A percentile compares a stretch with the other conserved stretches of the same genome.
Conservation (phyloP, 2,113 vertebrate genomes). For the Rhea pennata region DNA sequence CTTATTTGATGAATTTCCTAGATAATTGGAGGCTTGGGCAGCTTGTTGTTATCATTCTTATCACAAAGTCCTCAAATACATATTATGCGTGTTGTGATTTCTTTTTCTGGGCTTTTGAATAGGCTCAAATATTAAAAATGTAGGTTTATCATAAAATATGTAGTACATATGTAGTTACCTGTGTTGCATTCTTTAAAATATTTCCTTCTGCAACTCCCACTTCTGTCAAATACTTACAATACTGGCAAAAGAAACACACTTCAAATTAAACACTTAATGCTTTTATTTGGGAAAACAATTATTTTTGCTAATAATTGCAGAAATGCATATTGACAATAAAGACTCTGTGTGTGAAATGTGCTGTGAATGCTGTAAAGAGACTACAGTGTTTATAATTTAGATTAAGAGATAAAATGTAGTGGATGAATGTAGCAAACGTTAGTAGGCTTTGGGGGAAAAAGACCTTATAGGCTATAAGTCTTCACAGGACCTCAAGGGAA, state of each 20-base stretch:
- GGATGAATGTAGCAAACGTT: background rate
- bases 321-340: background rate
- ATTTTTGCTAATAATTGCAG: background rate
- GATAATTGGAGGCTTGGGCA: background rate
- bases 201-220: background rate
- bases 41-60: background rate
- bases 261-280: no score
- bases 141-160: background rate
- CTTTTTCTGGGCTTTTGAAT: background rate
- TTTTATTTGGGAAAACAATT: background rate
- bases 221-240: background rate
- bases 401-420: background rate
- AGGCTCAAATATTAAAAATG: background rate
- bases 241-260: background rate
- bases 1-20: background rate
- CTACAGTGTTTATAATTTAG: background rate
- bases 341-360: background rate
- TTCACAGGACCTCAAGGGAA: background rate
- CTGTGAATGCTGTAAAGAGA: background rate
- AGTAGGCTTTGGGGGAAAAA: background rate
- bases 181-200: background rate
- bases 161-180: background rate
- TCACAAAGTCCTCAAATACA: background rate
- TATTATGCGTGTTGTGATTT: background rate
- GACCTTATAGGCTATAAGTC: background rate